These are phyloP conservation scores for Drosophila incognita DNA, from an alignment of 2,888 invertebrate genomes.

Conservation along the genomic window DNA sequence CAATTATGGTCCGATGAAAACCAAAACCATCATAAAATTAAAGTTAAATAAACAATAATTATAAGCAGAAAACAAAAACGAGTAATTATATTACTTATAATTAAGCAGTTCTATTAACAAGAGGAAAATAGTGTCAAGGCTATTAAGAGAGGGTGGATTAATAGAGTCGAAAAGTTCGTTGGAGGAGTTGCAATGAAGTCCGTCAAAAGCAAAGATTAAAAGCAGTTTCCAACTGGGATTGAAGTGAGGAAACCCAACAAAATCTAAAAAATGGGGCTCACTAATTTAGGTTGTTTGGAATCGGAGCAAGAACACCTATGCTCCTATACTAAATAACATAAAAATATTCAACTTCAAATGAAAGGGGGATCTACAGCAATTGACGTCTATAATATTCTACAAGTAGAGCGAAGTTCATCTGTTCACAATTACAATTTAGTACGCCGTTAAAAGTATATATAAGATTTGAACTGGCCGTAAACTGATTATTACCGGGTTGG, in stretches of 20 bases:
- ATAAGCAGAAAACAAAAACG: neutral
- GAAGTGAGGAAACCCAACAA: neutral
- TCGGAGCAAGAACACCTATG: neutral
- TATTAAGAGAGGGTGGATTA: neutral
- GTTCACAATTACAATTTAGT: neutral
- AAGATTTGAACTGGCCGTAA: neutral
- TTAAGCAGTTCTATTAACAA: neutral
- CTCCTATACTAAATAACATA: neutral
- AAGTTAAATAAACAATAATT: neutral
- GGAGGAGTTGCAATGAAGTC: neutral
- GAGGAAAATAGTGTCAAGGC: neutral
- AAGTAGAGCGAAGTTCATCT: neutral
- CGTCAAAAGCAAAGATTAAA: neutral
- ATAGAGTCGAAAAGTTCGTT: neutral
- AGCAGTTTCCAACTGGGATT: too few relatives aligned
- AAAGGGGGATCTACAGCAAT: neutral
- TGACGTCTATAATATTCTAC: neutral
- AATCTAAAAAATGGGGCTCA: neutral
- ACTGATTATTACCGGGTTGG: neutral
- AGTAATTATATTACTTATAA: neutral
- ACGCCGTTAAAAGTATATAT: neutral
- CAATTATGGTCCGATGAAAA: neutral
- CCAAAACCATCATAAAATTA: neutral
- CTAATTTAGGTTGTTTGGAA: neutral
- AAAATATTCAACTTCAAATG: neutral